Evolutionary conservation across 2,113 vertebrate species (phyloP).

Genomic region (Gallinago undulata): DNA sequence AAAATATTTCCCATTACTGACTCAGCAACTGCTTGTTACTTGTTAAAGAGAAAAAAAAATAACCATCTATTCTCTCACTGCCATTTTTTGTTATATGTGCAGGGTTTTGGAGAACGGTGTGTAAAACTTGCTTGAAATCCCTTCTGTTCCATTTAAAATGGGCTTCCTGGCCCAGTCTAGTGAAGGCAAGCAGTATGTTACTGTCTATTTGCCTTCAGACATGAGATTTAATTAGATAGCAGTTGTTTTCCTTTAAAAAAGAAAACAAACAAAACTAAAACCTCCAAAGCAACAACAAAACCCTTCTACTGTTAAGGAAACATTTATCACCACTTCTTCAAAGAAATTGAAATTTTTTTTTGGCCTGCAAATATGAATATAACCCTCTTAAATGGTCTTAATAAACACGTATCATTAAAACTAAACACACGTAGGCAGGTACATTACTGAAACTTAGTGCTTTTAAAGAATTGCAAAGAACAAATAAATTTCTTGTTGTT

Average conservation of each 20-base stretch:
- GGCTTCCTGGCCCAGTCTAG: background rate
- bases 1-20: background rate
- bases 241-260: background rate
- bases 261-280: background rate
- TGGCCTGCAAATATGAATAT: background rate
- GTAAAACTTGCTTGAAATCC: background rate
- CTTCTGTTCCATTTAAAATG: background rate
- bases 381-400: background rate
- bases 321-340: background rate
- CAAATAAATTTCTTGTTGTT: conserved; percentile 45
- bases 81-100: background rate
- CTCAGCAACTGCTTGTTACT: background rate
- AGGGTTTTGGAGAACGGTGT: background rate
- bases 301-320: background rate
- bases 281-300: background rate
- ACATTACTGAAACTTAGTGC: background rate
- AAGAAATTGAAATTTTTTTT: background rate
- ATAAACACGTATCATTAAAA: background rate
- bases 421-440: background rate
- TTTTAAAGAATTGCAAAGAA: conserved; percentile 6
- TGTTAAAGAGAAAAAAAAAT: background rate
- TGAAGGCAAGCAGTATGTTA: background rate
- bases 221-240: background rate
- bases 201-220: background rate
- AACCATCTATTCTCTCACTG: background rate